phyloP scores from a whole-genome alignment of 2,113 vertebrate species.

The Sinocyclocheilus maitianheensis region DNA sequence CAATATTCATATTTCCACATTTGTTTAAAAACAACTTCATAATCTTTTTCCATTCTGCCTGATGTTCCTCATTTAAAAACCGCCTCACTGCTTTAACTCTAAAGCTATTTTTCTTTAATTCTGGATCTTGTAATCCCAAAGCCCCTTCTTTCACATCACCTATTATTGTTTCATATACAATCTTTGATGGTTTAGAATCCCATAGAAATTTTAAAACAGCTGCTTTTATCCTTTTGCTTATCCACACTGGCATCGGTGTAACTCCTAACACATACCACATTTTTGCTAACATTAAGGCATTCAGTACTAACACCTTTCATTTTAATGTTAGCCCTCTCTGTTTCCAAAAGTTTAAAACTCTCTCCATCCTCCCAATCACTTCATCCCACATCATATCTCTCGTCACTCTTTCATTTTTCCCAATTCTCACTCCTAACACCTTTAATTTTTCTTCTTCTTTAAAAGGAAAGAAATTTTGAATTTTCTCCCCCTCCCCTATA shows the following conservation, averaged over 20 bases:
- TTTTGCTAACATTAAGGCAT: neutral
- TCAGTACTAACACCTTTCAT: neutral
- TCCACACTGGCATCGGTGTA: neutral
- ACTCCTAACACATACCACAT: neutral
- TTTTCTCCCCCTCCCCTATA: neutral
- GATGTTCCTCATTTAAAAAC: neutral
- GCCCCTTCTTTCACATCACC: neutral
- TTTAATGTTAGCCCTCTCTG: neutral
- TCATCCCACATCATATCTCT: neutral
- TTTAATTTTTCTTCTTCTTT: too few species aligned
- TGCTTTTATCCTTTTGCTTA: neutral
- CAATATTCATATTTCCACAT: neutral
- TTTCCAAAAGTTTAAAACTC: neutral
- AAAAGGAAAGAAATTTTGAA: neutral
- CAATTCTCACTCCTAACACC: neutral
- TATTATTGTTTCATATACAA: neutral
- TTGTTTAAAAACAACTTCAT: neutral
- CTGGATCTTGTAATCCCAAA: neutral
- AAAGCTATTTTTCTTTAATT: neutral
- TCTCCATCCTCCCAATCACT: neutral
- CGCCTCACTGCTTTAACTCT: neutral
- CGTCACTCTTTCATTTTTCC: neutral
- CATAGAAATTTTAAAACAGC: neutral
- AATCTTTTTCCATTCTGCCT: neutral
- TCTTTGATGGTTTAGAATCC: neutral